Base-by-base conservation (phyloP, 1,140 invertebrate genomes). In the Drosophila ambigua region DNA sequence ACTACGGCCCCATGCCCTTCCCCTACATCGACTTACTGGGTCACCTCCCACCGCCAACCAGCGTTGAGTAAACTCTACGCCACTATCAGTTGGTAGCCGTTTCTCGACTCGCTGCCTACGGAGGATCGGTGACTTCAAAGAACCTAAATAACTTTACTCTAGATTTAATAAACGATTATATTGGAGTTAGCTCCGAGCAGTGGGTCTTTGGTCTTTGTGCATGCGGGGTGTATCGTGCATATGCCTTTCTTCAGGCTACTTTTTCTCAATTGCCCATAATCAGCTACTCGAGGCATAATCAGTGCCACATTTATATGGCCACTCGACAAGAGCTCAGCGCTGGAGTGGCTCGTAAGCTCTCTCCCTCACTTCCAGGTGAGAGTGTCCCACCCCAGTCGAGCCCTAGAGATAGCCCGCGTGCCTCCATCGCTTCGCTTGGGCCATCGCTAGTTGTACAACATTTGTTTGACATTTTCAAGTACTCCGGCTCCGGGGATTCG, bases 111-210 rank as follows among this genome's bases (percentile, higher is more conserved):
- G 20, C 20, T 23, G 64, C 51, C 16, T 44, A 20, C 23, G 4
- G 2, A 46, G 4, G 2, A 46, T 50, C 81, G 81, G 77, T 39
- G 39, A 77, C 67, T 75, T 85, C 74, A 85, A 85, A 85, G 78
- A 26, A 16, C 35, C 59, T 48, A 82, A 85, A 79, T 87, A 85
- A 87, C 74, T 87, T 85, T 87, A 83, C 82, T 82, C 84, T 88
- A 88, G 82, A 87, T 87, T 87, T 87, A 87, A 88, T 68, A 87
- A 87, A 76, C 82, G 82, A 88, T 87, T 87, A 87, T 88, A 72
- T 65, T 69, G 85, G 78, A 76, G 74, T 82, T 76, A 82, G 78
- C 76, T 88, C 83, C 79, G 82, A 85, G 78, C 78, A 85, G 77
- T 16, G 31, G 63, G 74, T 66, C 53, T 66, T 64, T 76, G 67